Evolutionary conservation across 2,797 vertebrate species (phyloP), one percentile per base, ranked within the genome.

Genomic region (Buphagus erythrorhynchus): DNA sequence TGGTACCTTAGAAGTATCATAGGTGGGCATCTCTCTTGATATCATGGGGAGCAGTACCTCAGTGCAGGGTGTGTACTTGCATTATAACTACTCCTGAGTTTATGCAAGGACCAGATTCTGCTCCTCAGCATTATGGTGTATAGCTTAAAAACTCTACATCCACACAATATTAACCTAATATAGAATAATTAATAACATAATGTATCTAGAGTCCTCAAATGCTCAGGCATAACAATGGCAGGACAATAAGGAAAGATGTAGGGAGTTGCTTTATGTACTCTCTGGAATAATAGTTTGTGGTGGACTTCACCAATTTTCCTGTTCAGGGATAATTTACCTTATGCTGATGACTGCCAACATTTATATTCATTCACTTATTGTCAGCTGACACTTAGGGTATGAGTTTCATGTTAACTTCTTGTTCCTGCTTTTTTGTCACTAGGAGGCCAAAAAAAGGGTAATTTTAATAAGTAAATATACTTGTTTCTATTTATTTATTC

Each of bases 401-500:
- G 52, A 63, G 35, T 21, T 87, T 65, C 31, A 6, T n/a, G 12
- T 54, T 52, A 40, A 31, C n/a, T 72, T 26, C 24, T 82, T 45
- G 15, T 40, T 93, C 75, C 57, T 61, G 17, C 6, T 81, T 6
- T 81, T 81, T 75, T 55, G 21, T 42, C 38, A 43, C 9, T 43
- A 54, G 51, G 10, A 85, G 16, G 9, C 1, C 16, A 65, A 69
- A 74, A 65, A 16, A 18, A 14, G 11, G 18, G 8, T 29, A 29
- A 28, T 62, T 74, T 81, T 54, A 65, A 57, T 40, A 81, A 43
- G 9, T 51, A 63, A 51, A 33, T 58, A 45, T 40, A 18, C 46
- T 65, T 72, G 40, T 79, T 68, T 33, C 20, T 43, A 58, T 69
- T 82, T 86, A 28, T 93, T 81, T 79, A 58, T 86, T 46, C 9